A percentile compares a stretch with the other conserved stretches of the same genome.
These are phyloP conservation scores for Melanotaenia parkinsoni DNA, from an alignment of 2,797 vertebrate species.

Conservation along the genomic window DNA sequence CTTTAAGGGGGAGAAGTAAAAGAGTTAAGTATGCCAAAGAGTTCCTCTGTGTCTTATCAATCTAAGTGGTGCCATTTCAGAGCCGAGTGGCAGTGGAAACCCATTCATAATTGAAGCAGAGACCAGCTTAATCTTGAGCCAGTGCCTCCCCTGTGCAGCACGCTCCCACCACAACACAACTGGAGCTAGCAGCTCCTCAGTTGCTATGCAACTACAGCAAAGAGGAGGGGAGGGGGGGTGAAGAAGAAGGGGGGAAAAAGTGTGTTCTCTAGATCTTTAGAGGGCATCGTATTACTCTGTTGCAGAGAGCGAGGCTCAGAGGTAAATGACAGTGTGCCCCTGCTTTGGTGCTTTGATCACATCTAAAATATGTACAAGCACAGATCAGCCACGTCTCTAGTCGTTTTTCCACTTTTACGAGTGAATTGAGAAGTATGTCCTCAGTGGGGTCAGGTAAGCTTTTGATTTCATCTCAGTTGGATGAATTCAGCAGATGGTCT, in stretches of 20 bases:
- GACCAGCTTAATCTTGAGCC: slow-evolving; percentile 79
- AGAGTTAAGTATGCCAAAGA: slow-evolving; percentile 61
- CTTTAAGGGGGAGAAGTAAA: slow-evolving; percentile 40
- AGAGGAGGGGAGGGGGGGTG: slow-evolving; percentile 43
- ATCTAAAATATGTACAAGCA: slow-evolving; percentile 25
- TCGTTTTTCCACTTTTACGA: slow-evolving; percentile 9
- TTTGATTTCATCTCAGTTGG: slow-evolving; percentile 37
- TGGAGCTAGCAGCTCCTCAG: slow-evolving; percentile 82
- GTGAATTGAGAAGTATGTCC: slow-evolving; percentile 23
- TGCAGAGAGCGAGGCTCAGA: slow-evolving; percentile 56
- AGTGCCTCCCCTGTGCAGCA: slow-evolving; percentile 71
- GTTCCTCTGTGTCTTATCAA: slow-evolving; percentile 68
- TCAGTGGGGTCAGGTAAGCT: slow-evolving; percentile 22
- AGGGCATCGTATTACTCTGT: slow-evolving; percentile 72
- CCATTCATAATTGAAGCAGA: slow-evolving; percentile 85
- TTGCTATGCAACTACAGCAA: slow-evolving; percentile 86
- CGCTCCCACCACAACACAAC: slow-evolving; percentile 77
- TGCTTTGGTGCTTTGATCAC: slow-evolving; percentile 22
- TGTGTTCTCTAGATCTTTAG: slow-evolving; percentile 78
- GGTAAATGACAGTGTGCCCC: slow-evolving; percentile 8
- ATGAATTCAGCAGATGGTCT: slow-evolving; percentile 34
- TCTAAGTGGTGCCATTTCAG: slow-evolving; percentile 73
- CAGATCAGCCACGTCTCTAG: slow-evolving; percentile 6
- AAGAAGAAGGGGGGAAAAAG: slow-evolving; percentile 34
- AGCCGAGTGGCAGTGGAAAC: slow-evolving; percentile 74